Percentiles rank a stretch among this genome's conserved stretches.
These are phyloP conservation scores for Dexiosoma caninum DNA, from an alignment of 2,888 invertebrate genomes.

Conservation along the genomic window DNA sequence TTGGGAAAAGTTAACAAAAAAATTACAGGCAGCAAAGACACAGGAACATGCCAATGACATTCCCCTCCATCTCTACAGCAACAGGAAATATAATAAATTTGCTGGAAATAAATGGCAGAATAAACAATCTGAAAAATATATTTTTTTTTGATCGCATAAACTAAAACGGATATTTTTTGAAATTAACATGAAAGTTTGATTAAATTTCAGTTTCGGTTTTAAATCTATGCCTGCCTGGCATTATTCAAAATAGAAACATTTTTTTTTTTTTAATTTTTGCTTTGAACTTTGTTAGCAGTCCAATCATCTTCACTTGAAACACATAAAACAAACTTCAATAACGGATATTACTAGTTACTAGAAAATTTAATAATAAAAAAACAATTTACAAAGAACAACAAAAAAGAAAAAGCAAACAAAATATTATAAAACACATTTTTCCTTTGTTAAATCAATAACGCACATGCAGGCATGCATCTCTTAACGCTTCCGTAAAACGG, in stretches of 20 bases:
- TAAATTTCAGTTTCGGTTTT: not conserved
- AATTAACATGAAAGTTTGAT: not conserved
- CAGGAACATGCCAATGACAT: too few species aligned
- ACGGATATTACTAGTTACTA: not conserved
- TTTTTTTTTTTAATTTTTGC: too few species aligned
- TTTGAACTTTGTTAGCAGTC: not conserved
- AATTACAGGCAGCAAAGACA: too few species aligned
- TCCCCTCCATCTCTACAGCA: too few species aligned
- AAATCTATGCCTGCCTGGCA: too few species aligned
- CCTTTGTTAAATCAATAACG: not conserved
- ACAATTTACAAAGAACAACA: too few species aligned
- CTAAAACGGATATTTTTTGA: not conserved
- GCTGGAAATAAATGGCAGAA: too few species aligned
- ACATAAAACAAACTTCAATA: not conserved
- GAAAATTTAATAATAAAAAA: not conserved
- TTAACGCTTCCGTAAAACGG: not conserved
- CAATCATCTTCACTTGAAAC: not conserved
- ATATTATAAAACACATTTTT: not conserved
- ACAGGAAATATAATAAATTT: not conserved
- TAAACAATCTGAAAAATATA: not conserved
- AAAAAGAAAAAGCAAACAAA: not conserved
- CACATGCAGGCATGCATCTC: not conserved
- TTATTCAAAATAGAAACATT: too few species aligned
- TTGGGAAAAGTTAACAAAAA: too few species aligned
- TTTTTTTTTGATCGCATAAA: not conserved